Evolutionary conservation across 1,140 invertebrate genomes (phyloP).

Genomic region (Drosophila rhopaloa): DNA sequence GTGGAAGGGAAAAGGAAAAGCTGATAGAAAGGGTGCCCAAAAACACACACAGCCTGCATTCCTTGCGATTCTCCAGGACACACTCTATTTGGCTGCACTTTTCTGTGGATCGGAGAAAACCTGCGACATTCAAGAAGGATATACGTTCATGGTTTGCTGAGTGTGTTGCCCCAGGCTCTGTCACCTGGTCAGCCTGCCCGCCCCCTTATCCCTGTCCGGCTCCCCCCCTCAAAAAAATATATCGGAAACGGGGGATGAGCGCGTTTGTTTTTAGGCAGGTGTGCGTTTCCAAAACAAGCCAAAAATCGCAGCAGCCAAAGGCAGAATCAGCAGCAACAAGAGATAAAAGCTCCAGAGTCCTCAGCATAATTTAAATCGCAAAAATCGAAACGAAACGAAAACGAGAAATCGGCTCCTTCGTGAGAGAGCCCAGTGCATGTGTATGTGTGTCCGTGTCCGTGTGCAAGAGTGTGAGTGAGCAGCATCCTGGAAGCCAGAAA

Average conservation of each 20-base stretch:
- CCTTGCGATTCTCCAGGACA: conserved; percentile 8
- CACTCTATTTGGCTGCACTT: neutral
- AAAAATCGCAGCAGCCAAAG: neutral
- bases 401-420: conserved; percentile 23
- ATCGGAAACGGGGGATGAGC: conserved; percentile 26
- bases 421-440: conserved; percentile 27
- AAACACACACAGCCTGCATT: conserved; percentile 4
- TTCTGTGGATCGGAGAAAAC: conserved; percentile 1
- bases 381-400: conserved; percentile 22
- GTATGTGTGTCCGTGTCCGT: conserved; percentile 24
- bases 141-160: conserved; percentile 12
- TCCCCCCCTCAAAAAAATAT: neutral
- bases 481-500: conserved; percentile 52
- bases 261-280: conserved; percentile 14
- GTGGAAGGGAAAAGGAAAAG: conserved; percentile 9
- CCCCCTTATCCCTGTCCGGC: conserved; percentile 2
- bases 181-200: conserved; percentile 25
- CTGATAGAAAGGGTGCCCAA: conserved; percentile 5
- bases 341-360: conserved; percentile 9
- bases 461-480: conserved; percentile 41
- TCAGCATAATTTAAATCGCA: conserved; percentile 24
- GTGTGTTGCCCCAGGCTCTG: conserved; percentile 43
- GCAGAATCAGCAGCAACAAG: conserved; percentile 1
- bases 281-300: conserved; percentile 8
- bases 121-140: too few relatives aligned